Conservation (phyloP, 2,888 invertebrate species). For the Microplitis manilae region DNA sequence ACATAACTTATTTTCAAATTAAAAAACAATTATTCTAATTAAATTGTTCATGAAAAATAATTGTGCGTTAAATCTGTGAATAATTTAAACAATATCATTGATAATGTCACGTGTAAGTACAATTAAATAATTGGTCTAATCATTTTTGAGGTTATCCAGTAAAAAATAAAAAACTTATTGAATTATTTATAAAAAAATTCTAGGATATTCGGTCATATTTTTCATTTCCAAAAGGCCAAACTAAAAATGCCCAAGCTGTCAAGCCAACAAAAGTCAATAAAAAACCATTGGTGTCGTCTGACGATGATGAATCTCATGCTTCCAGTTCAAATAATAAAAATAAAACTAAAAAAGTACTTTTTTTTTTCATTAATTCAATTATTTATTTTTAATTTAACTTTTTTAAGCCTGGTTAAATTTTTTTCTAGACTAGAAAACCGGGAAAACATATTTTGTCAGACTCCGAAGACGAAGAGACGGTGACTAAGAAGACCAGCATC, state of each 20-base stretch:
- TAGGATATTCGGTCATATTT: slow-evolving; percentile 81
- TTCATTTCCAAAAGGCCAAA: slow-evolving; percentile 57
- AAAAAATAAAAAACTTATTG: background rate
- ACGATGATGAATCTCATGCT: slow-evolving; percentile 72
- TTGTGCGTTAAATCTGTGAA: background rate
- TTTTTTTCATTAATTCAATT: slow-evolving; percentile 24
- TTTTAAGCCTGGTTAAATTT: slow-evolving; percentile 36
- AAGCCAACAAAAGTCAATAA: slow-evolving; percentile 60
- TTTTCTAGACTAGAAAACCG: slow-evolving; percentile 61
- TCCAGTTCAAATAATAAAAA: slow-evolving; percentile 65
- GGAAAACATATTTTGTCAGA: slow-evolving; percentile 66
- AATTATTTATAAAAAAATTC: slow-evolving; percentile 49
- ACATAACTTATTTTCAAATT: background rate
- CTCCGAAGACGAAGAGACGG: slow-evolving; percentile 71
- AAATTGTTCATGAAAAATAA: background rate
- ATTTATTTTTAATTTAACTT: background rate
- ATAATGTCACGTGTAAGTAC: slow-evolving; percentile 24
- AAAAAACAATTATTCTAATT: background rate
- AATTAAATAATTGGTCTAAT: background rate
- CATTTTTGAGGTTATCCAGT: background rate
- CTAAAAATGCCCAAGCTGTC: slow-evolving; percentile 31
- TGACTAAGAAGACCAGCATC: slow-evolving; percentile 55
- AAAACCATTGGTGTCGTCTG: slow-evolving; percentile 66
- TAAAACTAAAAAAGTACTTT: slow-evolving; percentile 39
- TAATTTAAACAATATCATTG: background rate